Conservation (phyloP, 2,888 invertebrate genomes). For the Gymnocheta viridis region DNA sequence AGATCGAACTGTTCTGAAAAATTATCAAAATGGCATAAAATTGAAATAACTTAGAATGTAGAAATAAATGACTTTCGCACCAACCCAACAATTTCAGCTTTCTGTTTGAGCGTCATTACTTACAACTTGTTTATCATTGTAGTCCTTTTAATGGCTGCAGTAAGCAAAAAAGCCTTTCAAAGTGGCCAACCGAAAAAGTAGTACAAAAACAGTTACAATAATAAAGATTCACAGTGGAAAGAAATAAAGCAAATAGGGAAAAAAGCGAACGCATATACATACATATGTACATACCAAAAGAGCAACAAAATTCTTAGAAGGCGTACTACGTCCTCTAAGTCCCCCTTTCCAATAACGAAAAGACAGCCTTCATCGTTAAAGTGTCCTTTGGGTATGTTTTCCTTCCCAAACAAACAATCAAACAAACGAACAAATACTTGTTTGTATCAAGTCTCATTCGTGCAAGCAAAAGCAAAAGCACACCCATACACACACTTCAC, state of each 20-base stretch:
- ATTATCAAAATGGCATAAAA: too few species aligned
- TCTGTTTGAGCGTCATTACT: conserved; percentile 69
- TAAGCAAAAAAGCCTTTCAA: conserved; percentile 43
- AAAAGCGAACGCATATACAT: conserved; percentile 21
- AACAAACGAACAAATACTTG: conserved; percentile 40
- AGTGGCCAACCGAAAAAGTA: conserved; percentile 64
- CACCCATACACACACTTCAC: not conserved
- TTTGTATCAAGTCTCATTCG: not conserved
- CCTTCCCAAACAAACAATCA: conserved; percentile 32
- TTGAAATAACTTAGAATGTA: too few species aligned
- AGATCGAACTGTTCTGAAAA: too few species aligned
- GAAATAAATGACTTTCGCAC: not conserved
- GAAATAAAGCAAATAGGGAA: conserved; percentile 39
- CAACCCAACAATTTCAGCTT: conserved; percentile 67
- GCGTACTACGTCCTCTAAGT: conserved; percentile 34
- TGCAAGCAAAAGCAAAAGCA: not conserved
- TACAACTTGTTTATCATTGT: conserved; percentile 63
- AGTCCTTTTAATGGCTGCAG: conserved; percentile 44
- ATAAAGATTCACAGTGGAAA: conserved; percentile 41
- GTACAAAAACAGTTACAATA: conserved; percentile 58
- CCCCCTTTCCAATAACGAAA: conserved; percentile 20
- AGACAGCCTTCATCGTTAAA: conserved; percentile 56
- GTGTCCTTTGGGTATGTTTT: conserved; percentile 61
- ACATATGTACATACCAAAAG: conserved; percentile 46
- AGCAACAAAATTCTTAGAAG: conserved; percentile 46